phyloP scores from a whole-genome alignment of 1,140 invertebrate species.

The Hyles vespertilio region DNA sequence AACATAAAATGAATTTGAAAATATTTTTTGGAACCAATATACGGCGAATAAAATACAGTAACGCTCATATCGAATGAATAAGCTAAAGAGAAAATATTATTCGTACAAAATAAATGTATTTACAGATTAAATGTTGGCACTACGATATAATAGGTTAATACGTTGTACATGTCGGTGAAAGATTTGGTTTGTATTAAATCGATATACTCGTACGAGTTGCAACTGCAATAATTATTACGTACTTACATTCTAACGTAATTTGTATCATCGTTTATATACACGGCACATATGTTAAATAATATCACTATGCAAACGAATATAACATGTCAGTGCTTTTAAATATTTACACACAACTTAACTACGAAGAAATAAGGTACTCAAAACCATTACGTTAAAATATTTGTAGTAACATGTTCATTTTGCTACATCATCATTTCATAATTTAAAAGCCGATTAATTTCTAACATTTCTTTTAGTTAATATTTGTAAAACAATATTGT shows the following conservation, averaged over 20 bases:
- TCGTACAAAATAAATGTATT: constrained; percentile 22
- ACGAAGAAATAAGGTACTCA: constrained; percentile 60
- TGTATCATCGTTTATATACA: constrained; percentile 58
- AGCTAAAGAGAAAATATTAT: no score
- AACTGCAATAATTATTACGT: constrained; percentile 16
- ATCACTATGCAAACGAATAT: constrained; percentile 40
- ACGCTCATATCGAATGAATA: no score
- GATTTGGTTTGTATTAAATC: constrained; percentile 55
- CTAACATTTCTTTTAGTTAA: no score
- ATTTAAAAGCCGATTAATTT: no score
- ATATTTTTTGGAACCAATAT: no score
- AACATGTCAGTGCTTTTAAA: constrained; percentile 51
- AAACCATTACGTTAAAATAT: constrained; percentile 20
- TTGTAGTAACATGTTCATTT: background rate
- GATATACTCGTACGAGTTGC: constrained; percentile 18
- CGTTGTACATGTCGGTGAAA: constrained; percentile 67
- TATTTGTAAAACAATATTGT: no score
- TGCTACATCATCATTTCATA: no score
- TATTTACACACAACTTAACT: constrained; percentile 63
- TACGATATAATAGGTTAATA: constrained; percentile 42
- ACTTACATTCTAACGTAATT: constrained; percentile 27
- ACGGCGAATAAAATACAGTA: no score
- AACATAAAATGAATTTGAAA: no score
- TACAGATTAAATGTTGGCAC: constrained; percentile 58
- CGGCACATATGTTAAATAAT: constrained; percentile 55